Base-by-base conservation (phyloP, 2,797 vertebrate species). In the Ctenosaura bakeri region DNA sequence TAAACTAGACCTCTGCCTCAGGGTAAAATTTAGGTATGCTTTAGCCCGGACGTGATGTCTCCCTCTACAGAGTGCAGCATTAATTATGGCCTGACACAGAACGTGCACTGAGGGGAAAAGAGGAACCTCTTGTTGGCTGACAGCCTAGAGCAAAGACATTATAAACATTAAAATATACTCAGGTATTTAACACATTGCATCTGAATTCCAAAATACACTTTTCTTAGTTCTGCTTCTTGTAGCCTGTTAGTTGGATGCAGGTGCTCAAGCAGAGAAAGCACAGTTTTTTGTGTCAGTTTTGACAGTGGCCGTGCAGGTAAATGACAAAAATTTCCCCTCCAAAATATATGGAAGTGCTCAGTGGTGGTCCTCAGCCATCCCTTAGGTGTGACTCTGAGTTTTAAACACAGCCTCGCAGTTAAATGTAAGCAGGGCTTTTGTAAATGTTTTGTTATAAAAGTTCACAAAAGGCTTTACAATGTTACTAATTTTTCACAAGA, bases 1-100 rank as follows among this genome's bases (percentile, higher is more conserved):
- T 97, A 98, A 98, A 97, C 98, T 97, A 97, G 97, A 97, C 96
- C 97, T 95, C 95, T 97, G 97, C 97, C 98, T 97, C 93, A 98
- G 98, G 98, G 97, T 97, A 96, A 97, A 97, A 97, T 97, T 97
- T 97, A 96, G 96, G 96, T 97, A 96, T 95, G 92, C 97, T 97
- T 96, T 97, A 97, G 97, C 95, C 96, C 93, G 95, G 97, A 97
- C 98, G 95, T 97, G 96, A 97, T 97, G 97, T 96, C 97, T 97
- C 97, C 96, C 96, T 97, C 96, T 97, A 96, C 97, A 96, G 97
- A 98, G 96, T 96, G 93, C 94, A 96, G 96, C 96, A 97, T 98
- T 98, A 97, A 98, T 98, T 97, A 97, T 93, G 88, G 94, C 87
- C 94, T 97, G 97, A 97, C 97, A 97, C 95, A 91, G 95, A 96